A percentile compares a stretch with the other conserved stretches of the same genome.
Conservation (phyloP, 2,888 invertebrate species). For the Dryomyza anilis region DNA sequence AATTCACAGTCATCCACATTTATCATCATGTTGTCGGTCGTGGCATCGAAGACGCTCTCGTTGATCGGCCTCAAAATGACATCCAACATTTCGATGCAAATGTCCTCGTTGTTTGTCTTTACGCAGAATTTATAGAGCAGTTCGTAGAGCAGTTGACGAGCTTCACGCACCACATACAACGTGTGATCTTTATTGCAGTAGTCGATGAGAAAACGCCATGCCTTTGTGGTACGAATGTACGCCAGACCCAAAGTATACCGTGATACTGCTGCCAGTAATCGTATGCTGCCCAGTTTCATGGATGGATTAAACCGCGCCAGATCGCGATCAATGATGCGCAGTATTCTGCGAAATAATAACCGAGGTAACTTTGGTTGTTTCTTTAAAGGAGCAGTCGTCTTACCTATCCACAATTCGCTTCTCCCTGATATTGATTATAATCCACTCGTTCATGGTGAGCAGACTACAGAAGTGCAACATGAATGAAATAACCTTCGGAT, state of each 20-base stretch:
- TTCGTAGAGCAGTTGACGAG: constrained; percentile 68
- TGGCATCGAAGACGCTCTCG: constrained; percentile 63
- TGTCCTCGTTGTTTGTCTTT: constrained; percentile 62
- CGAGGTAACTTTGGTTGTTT: not conserved
- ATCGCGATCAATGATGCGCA: constrained; percentile 43
- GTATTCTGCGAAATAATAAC: constrained; percentile 41
- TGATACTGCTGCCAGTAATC: constrained; percentile 67
- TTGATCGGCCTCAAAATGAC: constrained; percentile 67
- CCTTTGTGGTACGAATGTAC: constrained; percentile 68
- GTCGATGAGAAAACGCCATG: constrained; percentile 71
- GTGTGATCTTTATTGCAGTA: constrained; percentile 72
- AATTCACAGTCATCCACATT: constrained; percentile 64
- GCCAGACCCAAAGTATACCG: constrained; percentile 69
- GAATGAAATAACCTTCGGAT: constrained; percentile 66
- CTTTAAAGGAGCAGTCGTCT: not conserved
- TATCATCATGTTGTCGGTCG: constrained; percentile 43
- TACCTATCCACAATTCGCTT: constrained; percentile 54
- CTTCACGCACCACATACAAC: constrained; percentile 72
- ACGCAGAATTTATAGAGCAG: constrained; percentile 65
- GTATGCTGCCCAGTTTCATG: constrained; percentile 71
- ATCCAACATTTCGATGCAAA: constrained; percentile 65
- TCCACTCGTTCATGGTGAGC: constrained; percentile 66
- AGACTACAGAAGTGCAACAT: constrained; percentile 69
- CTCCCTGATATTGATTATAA: constrained; percentile 66
- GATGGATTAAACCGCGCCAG: constrained; percentile 63